These are phyloP conservation scores for Tipula unca DNA, from an alignment of 2,888 invertebrate species.

Conservation along the genomic window DNA sequence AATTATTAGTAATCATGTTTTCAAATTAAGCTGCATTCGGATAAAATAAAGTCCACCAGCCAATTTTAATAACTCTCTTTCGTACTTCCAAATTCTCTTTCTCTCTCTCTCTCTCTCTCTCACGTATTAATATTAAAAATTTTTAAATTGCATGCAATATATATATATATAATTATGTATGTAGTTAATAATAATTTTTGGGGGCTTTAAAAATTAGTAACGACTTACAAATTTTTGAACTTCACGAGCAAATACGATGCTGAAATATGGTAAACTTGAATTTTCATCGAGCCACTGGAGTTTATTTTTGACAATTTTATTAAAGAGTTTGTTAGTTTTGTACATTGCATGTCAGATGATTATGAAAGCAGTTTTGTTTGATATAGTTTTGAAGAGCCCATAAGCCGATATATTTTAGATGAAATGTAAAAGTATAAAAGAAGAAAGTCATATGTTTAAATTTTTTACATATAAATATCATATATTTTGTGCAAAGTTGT, in stretches of 20 bases:
- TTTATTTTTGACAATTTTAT: constrained; percentile 30
- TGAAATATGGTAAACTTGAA: constrained; percentile 57
- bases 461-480: not conserved
- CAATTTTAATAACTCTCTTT: not conserved
- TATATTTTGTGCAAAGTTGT: not conserved
- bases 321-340: not conserved
- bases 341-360: not conserved
- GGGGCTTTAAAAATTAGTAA: not conserved
- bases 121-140: not conserved
- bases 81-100: not conserved
- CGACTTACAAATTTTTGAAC: constrained; percentile 61
- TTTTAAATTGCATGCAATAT: not conserved
- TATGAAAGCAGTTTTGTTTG: not conserved
- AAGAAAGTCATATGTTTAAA: not conserved
- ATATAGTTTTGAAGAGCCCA: not conserved
- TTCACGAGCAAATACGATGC: constrained; percentile 61
- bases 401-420: not conserved
- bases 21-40: constrained; percentile 15
- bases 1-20: constrained; percentile 21
- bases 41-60: not conserved
- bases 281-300: constrained; percentile 65
- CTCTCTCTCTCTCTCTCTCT: not conserved
- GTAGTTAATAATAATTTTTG: not conserved
- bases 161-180: too few relatives aligned
- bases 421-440: not conserved